Evolutionary conservation across 2,888 invertebrate genomes (phyloP), one percentile per base, ranked within the genome.

Genomic region (Cantharis rufa): DNA sequence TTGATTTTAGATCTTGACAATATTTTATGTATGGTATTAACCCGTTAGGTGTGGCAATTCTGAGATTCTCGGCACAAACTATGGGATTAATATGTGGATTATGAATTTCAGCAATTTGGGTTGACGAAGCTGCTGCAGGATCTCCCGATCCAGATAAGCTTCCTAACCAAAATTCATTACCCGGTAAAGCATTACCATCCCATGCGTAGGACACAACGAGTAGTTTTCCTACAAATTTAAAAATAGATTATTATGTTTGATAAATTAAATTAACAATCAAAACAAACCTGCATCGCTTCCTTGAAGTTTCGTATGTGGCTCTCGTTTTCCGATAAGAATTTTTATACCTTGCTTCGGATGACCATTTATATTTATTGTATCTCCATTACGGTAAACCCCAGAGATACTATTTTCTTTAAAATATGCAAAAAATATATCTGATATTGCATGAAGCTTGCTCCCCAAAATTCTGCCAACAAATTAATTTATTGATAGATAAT

Each of bases 161-260:
- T 15, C 90, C 90, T 2, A 86, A 82, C 94, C 94, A 94, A 85
- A 92, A 94, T 83, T 94, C 94, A 82, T 94, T 94, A 64, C 94
- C 94, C 0, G 94, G 94, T 75, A 93, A 89, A 0, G 94, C 91
- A 83, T 94, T 94, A 5, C 93, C 92, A 84, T 94, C 93, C 92
- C 93, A 93, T 0, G 94, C 92, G 83, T 94, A 94, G 0, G 92
- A 93, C 24, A 93, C 91, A 0, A 93, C 90, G n/a, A 93, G 86
- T 4, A 90, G 84, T 84, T 89, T 89, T 9, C 81, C 85, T 84
- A 70, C 64, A 28, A 24, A 24, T 24, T 24, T 24, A 24, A 9
- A 24, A 24, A 7, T 24, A 24, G 9, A 69, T 32, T 32, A 11
- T 28, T 28, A 32, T 2, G 2, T 28, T 69, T 15, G 13, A 27